phyloP scores from a whole-genome alignment of 2,888 invertebrate species.

The Calameuta pallipes region DNA sequence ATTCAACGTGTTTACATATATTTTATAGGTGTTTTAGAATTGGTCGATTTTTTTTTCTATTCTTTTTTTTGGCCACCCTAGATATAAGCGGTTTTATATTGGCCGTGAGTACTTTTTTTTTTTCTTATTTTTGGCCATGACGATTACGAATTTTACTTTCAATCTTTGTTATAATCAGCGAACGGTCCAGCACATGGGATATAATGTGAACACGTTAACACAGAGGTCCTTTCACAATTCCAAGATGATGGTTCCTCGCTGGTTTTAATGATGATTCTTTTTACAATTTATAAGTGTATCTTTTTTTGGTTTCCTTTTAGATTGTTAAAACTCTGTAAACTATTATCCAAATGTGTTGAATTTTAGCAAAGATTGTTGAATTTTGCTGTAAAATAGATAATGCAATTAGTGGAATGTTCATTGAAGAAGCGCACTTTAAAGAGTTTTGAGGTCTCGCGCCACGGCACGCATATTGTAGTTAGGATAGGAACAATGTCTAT shows the following conservation, averaged over 20 bases:
- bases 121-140: slow-evolving; percentile 26
- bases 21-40: slow-evolving; percentile 30
- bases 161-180: slow-evolving; percentile 8
- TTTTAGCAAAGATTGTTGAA: slow-evolving; percentile 61
- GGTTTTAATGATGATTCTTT: background rate
- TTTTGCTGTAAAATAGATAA: slow-evolving; percentile 63
- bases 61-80: slow-evolving; percentile 8
- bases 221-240: background rate
- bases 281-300: background rate
- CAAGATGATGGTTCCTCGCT: background rate
- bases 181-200: background rate
- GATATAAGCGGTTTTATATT: slow-evolving; percentile 7
- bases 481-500: slow-evolving; percentile 59
- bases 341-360: slow-evolving; percentile 43
- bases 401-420: slow-evolving; percentile 48
- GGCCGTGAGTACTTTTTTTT: slow-evolving; percentile 3
- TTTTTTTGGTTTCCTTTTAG: slow-evolving; percentile 9
- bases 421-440: slow-evolving; percentile 49
- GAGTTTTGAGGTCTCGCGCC: slow-evolving; percentile 52
- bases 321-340: slow-evolving; percentile 25
- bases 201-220: background rate
- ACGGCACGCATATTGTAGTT: slow-evolving; percentile 60
- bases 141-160: slow-evolving; percentile 32
- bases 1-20: slow-evolving; percentile 46
- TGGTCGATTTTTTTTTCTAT: slow-evolving; percentile 32